Evolutionary conservation across 2,797 vertebrate species (phyloP), one percentile per base, ranked within the genome.

Genomic region (Astyanax mexicanus): DNA sequence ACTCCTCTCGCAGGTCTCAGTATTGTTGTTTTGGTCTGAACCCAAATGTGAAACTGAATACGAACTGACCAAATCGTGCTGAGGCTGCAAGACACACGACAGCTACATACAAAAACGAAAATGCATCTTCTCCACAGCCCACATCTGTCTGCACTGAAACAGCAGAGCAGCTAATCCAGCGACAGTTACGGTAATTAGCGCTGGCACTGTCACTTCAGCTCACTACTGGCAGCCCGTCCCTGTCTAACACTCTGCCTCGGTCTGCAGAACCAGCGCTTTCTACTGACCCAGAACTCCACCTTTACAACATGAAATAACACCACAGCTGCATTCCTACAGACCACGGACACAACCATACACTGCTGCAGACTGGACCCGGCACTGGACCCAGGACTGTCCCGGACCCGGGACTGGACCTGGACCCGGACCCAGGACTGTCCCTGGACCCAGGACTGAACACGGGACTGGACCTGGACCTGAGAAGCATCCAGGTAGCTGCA

Each of bases 321-420:
- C 64, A 38, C 64, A 64, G 61, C 51, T 17, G 27, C 49, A 55
- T 23, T 23, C 15, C 60, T 52, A n/a, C n/a, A 51, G 49, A 42
- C 69, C 6, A 58, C 49, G 52, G 66, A 68, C 68, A 44, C 77
- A 38, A 40, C 23, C 35, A 61, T 61, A 40, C 35, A 60, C 9
- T 60, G 47, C 47, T 21, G n/a, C n/a, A 51, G 57, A 60, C 57
- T 32, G 9, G 9, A 27, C 37, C 32, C 6, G n/a, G n/a, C n/a
- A n/a, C n/a, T n/a, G n/a, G n/a, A n/a, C n/a, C n/a, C n/a, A n/a
- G n/a, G n/a, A n/a, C n/a, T n/a, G n/a, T n/a, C n/a, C n/a, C n/a
- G n/a, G n/a, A n/a, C n/a, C n/a, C n/a, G n/a, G n/a, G n/a, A n/a
- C n/a, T n/a, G n/a, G n/a, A n/a, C n/a, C n/a, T n/a, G n/a, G n/a